These are phyloP conservation scores for Gobio gobio DNA, from an alignment of 2,113 vertebrate genomes.

Conservation along the genomic window DNA sequence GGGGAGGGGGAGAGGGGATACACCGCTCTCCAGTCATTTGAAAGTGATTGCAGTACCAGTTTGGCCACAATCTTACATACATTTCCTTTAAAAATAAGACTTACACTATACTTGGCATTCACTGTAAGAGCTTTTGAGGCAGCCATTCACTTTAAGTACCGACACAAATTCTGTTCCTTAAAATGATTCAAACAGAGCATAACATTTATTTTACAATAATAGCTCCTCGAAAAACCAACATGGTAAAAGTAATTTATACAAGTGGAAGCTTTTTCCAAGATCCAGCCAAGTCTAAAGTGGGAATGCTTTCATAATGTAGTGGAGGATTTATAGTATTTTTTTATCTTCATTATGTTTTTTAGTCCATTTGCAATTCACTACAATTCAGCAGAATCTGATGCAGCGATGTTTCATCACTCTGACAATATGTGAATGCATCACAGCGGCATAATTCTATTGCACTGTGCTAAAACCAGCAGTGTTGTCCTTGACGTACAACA, in stretches of 20 bases:
- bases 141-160: constrained; percentile 27
- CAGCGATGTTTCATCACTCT: constrained; percentile 12
- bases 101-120: background rate
- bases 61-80: too few species aligned
- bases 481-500: background rate
- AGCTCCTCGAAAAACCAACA: constrained; percentile 17
- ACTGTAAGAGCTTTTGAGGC: background rate
- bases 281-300: background rate
- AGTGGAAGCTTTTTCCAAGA: constrained; percentile 2
- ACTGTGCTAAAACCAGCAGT: constrained; percentile 16
- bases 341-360: constrained; percentile 19
- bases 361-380: constrained; percentile 3
- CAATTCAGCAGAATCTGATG: background rate
- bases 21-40: too few species aligned
- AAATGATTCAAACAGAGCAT: background rate
- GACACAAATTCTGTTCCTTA: background rate
- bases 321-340: background rate
- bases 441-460: background rate
- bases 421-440: constrained; percentile 11
- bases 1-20: too few species aligned
- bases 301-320: background rate
- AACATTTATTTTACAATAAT: constrained; percentile 17
- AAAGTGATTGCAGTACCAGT: too few species aligned
- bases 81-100: constrained; percentile 25
- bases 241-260: constrained; percentile 24